A percentile compares a stretch with the other conserved stretches of the same genome.
Conservation (phyloP, 2,797 vertebrate species). For the Gouania willdenowi region DNA sequence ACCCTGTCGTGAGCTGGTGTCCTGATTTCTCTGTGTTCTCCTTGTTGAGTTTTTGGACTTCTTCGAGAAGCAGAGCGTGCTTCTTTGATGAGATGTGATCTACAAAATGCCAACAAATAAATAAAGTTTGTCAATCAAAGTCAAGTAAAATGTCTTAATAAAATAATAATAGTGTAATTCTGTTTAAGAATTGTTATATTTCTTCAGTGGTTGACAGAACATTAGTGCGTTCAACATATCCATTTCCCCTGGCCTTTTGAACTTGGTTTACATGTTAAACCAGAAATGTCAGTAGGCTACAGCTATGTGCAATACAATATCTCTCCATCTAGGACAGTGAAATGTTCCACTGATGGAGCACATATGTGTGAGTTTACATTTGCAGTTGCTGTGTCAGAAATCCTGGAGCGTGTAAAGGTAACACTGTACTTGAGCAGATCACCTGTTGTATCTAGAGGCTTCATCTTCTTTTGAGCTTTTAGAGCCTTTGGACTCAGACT, state of each 20-base stretch:
- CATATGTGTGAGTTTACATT: constrained; percentile 1
- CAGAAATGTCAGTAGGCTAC: not conserved
- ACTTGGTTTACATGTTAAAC: not conserved
- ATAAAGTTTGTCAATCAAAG: too few relatives aligned
- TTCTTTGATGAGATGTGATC: constrained; percentile 72
- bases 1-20: constrained; percentile 5
- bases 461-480: constrained; percentile 77
- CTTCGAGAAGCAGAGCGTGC: constrained; percentile 72
- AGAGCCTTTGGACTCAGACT: constrained; percentile 64
- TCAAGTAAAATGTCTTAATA: too few relatives aligned
- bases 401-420: not conserved
- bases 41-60: constrained; percentile 82
- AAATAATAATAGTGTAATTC: too few relatives aligned
- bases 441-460: constrained; percentile 83
- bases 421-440: constrained; percentile 5
- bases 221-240: too few relatives aligned
- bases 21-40: constrained; percentile 75
- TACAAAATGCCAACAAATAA: constrained; percentile 40
- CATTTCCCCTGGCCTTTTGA: constrained; percentile 9
- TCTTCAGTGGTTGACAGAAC: constrained; percentile 1
- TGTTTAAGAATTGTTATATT: not conserved
- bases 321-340: not conserved
- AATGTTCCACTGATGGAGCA: not conserved
- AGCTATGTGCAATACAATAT: constrained; percentile 1
- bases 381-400: not conserved